These are phyloP conservation scores for Nycteola revayana DNA, from an alignment of 2,888 invertebrate species.

Conservation along the genomic window DNA sequence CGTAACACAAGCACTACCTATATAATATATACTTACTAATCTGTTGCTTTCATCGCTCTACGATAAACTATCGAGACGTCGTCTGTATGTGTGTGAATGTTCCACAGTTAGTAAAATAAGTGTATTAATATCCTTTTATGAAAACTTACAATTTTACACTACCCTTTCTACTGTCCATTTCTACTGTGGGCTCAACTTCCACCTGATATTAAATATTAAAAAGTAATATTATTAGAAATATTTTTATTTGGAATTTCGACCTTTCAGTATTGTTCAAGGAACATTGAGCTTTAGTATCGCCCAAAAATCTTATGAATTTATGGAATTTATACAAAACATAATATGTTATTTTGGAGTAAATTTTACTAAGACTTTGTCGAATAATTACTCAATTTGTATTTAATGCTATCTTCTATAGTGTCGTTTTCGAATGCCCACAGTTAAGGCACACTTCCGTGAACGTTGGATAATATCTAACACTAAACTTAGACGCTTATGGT, in stretches of 20 bases:
- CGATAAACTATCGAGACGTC: conserved; percentile 32
- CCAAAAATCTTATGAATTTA: conserved; percentile 71
- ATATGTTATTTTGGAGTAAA: conserved; percentile 31
- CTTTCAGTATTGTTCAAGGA: conserved; percentile 9
- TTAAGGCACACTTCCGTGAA: too few species aligned
- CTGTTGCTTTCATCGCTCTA: conserved; percentile 22
- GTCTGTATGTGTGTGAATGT: conserved; percentile 18
- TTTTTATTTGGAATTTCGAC: not conserved
- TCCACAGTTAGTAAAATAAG: conserved; percentile 17
- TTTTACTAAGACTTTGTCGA: conserved; percentile 23
- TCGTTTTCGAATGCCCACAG: conserved; percentile 43
- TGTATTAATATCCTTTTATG: conserved; percentile 29
- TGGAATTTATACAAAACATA: conserved; percentile 37
- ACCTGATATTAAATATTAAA: conserved; percentile 14
- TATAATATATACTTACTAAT: not conserved
- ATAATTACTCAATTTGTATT: conserved; percentile 32
- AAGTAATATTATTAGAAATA: not conserved
- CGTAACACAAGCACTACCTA: not conserved
- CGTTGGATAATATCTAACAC: too few species aligned
- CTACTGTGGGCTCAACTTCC: conserved; percentile 55
- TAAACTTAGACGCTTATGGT: too few species aligned
- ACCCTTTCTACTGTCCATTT: conserved; percentile 48
- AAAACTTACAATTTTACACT: conserved; percentile 35
- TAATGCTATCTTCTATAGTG: conserved; percentile 35
- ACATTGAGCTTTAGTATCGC: conserved; percentile 63